Evolutionary conservation across 2,113 vertebrate species (phyloP), one percentile per base, ranked within the genome.

Genomic region (Catharus minimus): DNA sequence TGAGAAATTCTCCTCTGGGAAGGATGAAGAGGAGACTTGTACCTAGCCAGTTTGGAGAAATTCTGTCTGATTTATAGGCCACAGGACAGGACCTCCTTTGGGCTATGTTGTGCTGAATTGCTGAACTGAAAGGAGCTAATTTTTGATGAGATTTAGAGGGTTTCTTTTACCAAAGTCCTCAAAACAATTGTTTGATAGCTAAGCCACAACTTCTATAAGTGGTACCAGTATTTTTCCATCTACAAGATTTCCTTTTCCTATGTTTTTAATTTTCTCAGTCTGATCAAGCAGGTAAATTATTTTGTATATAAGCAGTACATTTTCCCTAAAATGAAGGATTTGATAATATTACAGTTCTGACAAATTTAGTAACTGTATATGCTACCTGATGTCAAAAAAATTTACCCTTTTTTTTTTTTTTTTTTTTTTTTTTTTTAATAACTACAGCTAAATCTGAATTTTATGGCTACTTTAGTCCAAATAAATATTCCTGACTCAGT

Each of bases 401-500:
- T 56, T 36, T 62, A 49, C 36, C 6, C 33, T 9, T 9, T 82
- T 52, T 8, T 9, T 9, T 9, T 82, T 52, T 8, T 33, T 33
- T 33, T 33, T 33, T 9, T 9, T 82, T 52, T 8, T 9, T 9
- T 9, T 82, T 52, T 8, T 67, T 33, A 11, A 27, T 60, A 86
- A 15, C 33, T 90, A 65, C 74, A 57, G 28, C 62, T 72, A 82
- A 43, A 72, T 12, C 49, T 79, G 52, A 1, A 50, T 95, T 94
- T 92, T 82, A 74, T 66, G 39, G 50, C 36, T 87, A 43, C 28
- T 79, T 84, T 65, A 84, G 46, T 39, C 41, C 66, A 82, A 85
- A 82, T 81, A 91, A 89, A 76, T 93, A 87, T 84, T 90, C 26
- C 46, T 60, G 57, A 44, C 80, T 66, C 76, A 76, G 16, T 43